Evolutionary conservation across 2,113 vertebrate species (phyloP), one percentile per base, ranked within the genome.

Genomic region (Cyrtonyx montezumae): DNA sequence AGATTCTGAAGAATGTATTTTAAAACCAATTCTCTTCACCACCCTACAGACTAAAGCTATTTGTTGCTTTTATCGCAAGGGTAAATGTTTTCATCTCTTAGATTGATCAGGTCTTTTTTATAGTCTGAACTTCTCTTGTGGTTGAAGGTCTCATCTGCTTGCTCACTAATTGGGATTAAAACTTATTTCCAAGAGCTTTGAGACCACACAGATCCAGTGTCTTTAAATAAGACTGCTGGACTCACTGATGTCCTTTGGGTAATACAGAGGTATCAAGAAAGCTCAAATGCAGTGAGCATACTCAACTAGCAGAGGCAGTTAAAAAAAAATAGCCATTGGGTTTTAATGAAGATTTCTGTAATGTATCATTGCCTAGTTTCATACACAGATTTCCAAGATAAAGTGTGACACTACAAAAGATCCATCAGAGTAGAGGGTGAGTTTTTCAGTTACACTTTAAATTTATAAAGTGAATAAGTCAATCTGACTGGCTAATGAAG

Each of bases 191-290:
- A 63, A 42, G 74, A 55, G 62, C 76, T 84, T 63, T 68, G 84
- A 93, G 66, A 77, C 26, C 76, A 49, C 48, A 55, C 3, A 85
- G 80, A 81, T 90, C 45, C 73, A 66, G 68, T 40, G 70, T 63
- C 26, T 84, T 78, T 86, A 67, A 40, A 36, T 63, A 84, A 88
- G 95, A 80, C 71, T 94, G 61, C 71, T 91, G 79, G 79, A 92
- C 91, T 61, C 36, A n/a, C 1, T 83, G 56, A 74, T 93, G 68
- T 65, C 84, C 92, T 89, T 78, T 85, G 65, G 67, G 26, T 91
- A 84, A 95, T 76, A 95, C 88, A 95, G 90, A 95, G 94, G 90
- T 86, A 95, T 53, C 90, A 91, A 94, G 85, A 96, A 87, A 91
- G 70, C 82, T 79, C n/a, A 88, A 83, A 84, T 26, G 42, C 77